Evolutionary conservation across 2,888 invertebrate genomes (phyloP).

Genomic region (Diaphora mendica): DNA sequence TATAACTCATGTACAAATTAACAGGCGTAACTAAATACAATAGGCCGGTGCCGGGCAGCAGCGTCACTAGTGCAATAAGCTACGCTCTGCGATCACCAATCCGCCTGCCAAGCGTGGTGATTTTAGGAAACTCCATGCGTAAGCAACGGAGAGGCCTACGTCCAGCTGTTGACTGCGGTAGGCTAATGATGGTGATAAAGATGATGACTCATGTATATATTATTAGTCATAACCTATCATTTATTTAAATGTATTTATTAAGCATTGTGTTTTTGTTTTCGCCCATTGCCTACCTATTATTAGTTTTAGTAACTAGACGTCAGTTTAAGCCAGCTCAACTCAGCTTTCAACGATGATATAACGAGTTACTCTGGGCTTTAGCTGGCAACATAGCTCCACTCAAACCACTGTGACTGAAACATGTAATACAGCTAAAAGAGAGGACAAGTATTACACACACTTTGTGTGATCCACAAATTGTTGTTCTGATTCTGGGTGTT

Average conservation of each 20-base stretch:
- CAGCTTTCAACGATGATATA: background rate
- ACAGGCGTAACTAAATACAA: too few relatives aligned
- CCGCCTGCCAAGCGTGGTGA: too few relatives aligned
- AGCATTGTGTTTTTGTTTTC: background rate
- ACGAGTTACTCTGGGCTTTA: slow-evolving; percentile 1
- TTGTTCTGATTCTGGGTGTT: too few relatives aligned
- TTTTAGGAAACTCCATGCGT: too few relatives aligned
- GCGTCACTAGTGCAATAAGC: too few relatives aligned
- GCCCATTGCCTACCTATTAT: background rate
- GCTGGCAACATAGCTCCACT: background rate
- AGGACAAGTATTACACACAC: background rate
- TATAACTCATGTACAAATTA: too few relatives aligned
- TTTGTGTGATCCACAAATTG: too few relatives aligned
- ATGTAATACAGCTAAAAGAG: background rate
- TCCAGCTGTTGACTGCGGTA: too few relatives aligned
- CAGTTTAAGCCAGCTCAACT: background rate
- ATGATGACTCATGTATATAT: background rate
- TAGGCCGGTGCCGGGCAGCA: too few relatives aligned
- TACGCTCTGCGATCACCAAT: too few relatives aligned
- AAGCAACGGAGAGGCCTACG: too few relatives aligned
- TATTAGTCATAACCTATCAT: background rate
- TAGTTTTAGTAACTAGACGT: background rate
- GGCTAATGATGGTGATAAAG: too few relatives aligned
- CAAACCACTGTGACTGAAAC: background rate
- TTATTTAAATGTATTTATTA: background rate